Percentiles rank a stretch among this genome's conserved stretches.
Evolutionary conservation across 1,140 invertebrate genomes (phyloP).

Genomic region (Zaprionus africanus): DNA sequence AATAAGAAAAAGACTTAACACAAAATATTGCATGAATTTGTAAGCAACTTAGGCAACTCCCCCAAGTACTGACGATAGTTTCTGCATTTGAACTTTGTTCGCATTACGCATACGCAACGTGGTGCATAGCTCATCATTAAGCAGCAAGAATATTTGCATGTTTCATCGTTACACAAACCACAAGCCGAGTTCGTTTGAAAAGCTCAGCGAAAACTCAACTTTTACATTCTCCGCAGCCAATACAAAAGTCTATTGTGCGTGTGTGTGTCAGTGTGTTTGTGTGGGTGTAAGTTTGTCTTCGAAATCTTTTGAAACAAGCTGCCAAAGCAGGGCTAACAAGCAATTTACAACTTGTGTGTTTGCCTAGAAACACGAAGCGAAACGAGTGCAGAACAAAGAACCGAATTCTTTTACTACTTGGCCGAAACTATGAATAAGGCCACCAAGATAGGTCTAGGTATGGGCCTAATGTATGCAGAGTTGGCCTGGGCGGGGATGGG

Average conservation of each 20-base stretch:
- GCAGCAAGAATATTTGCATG: conserved; percentile 3
- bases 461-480: conserved; percentile 65
- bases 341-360: conserved; percentile 49
- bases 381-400: conserved; percentile 12
- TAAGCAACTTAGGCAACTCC: background rate
- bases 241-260: background rate
- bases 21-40: background rate
- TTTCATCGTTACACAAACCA: background rate
- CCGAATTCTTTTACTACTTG: conserved; percentile 20
- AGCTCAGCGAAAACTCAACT: conserved; percentile 15
- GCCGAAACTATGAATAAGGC: conserved; percentile 22
- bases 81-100: background rate
- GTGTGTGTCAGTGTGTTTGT: background rate
- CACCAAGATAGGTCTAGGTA: background rate
- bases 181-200: conserved; percentile 9
- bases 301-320: conserved; percentile 39
- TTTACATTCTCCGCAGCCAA: conserved; percentile 4
- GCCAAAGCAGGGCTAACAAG: conserved; percentile 41
- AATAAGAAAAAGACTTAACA: background rate
- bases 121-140: conserved; percentile 11
- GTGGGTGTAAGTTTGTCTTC: conserved; percentile 9
- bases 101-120: conserved; percentile 20
- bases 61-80: background rate
- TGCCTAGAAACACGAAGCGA: conserved; percentile 15
- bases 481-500: conserved; percentile 38